Base-by-base conservation (phyloP, 2,888 invertebrate species). In the Ennomos erosarius region DNA sequence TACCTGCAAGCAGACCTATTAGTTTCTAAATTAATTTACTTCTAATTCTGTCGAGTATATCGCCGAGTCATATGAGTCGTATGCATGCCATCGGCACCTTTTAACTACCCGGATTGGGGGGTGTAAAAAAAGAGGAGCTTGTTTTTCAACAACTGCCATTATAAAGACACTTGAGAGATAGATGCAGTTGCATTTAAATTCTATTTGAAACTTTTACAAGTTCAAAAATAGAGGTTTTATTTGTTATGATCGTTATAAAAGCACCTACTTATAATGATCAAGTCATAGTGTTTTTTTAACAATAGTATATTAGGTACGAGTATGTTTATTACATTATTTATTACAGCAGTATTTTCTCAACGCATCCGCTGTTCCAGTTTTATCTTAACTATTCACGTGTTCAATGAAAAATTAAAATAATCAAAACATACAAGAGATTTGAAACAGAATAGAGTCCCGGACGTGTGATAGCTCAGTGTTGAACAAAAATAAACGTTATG, bases 401-500 rank as follows among this genome's bases (percentile, higher is more conserved):
- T 84, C 74, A 84, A 81, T 82, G 84, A 85, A 86, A 86, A 82
- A 81, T 84, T 78, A 80, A 83, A 88, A 84, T 82, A 87, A 88
- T 82, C 78, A 89, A 85, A 88, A 86, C 85, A 90, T 79, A 79
- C 79, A 77, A 77, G 71, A 85, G 89, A 90, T 90, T 88, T 81
- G 88, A 90, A 90, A 87, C 90, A 90, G 90, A 88, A 86, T 85
- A 78, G 80, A 85, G 84, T 84, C 80, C 50, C 84, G 88, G 86
- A 84, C 85, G 81, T 88, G 88, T 89, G 89, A 88, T 89, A 82
- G 87, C 82, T 86, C 81, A 82, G 84, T 84, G 80, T 76, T 74
- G 81, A 89, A 88, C 85, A 71, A 88, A 90, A 90, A 90, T 90
- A 90, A 89, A 89, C 87, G 81, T 83, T 87, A 88, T 88, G 85